Conservation (phyloP, 2,888 invertebrate species). For the Hypena proboscidalis region DNA sequence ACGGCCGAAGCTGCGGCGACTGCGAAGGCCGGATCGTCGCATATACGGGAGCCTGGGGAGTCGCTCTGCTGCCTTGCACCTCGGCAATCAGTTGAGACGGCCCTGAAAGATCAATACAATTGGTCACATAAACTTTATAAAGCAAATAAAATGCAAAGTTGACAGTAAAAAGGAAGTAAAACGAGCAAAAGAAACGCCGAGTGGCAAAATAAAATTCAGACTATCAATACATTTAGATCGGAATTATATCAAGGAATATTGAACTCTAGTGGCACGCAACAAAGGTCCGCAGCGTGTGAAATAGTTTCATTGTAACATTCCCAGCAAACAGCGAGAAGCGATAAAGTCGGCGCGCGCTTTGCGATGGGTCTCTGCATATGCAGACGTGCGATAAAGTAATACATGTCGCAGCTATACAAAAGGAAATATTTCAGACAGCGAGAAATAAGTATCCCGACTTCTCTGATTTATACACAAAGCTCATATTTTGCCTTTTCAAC, state of each 20-base stretch:
- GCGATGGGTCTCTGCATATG: constrained; percentile 54
- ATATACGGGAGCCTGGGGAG: constrained; percentile 76
- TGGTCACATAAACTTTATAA: constrained; percentile 17
- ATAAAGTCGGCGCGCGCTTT: constrained; percentile 56
- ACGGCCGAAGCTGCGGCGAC: constrained; percentile 58
- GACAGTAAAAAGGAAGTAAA: constrained; percentile 29
- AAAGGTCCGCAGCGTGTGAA: constrained; percentile 38
- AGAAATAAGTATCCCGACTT: constrained; percentile 46
- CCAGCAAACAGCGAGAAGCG: constrained; percentile 51
- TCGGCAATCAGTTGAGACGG: constrained; percentile 77
- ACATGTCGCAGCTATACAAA: constrained; percentile 52
- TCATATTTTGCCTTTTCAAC: constrained; percentile 42
- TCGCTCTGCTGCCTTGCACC: constrained; percentile 60
- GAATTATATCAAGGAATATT: constrained; percentile 31
- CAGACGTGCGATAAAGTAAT: constrained; percentile 61
- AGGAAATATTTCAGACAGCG: constrained; percentile 56
- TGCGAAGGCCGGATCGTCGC: constrained; percentile 73
- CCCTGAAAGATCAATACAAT: constrained; percentile 65
- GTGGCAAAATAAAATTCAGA: constrained; percentile 35
- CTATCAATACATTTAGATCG: constrained; percentile 29
- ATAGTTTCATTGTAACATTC: constrained; percentile 52
- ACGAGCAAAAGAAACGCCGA: constrained; percentile 35
- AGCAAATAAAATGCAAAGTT: constrained; percentile 29
- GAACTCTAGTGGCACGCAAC: constrained; percentile 39
- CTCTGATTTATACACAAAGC: constrained; percentile 44